Evolutionary conservation across 35 echinoderm and acorn worm species (phyloP).

Genomic region (Strongylocentrotus purpuratus): DNA sequence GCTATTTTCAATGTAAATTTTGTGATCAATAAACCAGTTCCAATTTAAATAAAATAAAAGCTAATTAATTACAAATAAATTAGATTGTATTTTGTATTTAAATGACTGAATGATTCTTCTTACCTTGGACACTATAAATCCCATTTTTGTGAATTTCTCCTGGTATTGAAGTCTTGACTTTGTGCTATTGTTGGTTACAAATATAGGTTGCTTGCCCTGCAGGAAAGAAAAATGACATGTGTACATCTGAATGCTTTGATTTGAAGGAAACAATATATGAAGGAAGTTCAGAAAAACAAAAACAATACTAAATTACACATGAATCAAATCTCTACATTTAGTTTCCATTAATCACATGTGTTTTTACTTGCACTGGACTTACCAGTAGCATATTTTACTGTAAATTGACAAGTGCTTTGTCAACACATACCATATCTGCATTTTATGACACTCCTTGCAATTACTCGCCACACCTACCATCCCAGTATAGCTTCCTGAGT

Average conservation of each 20-base stretch:
- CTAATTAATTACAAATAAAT: too few relatives aligned
- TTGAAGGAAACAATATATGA: not conserved
- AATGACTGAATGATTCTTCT: too few relatives aligned
- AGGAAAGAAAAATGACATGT: slow-evolving; percentile 26
- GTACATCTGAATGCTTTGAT: not conserved
- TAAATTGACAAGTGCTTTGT: too few relatives aligned
- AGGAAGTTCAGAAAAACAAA: not conserved
- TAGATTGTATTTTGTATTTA: too few relatives aligned
- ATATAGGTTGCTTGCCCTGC: slow-evolving; percentile 79
- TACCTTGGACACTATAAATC: slow-evolving; percentile 75
- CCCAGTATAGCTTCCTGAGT: too few relatives aligned
- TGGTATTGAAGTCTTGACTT: slow-evolving; percentile 73
- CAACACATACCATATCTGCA: too few relatives aligned
- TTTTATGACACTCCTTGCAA: too few relatives aligned
- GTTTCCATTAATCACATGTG: not conserved
- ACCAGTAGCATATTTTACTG: too few relatives aligned
- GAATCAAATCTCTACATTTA: not conserved
- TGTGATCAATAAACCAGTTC: too few relatives aligned
- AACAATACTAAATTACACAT: not conserved
- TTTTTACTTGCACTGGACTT: not conserved
- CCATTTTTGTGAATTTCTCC: slow-evolving; percentile 73
- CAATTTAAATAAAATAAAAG: too few relatives aligned
- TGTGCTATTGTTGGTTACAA: slow-evolving; percentile 88
- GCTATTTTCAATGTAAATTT: too few relatives aligned
- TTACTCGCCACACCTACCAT: too few relatives aligned